Evolutionary conservation across 2,888 invertebrate species (phyloP).

Genomic region (Aspidiotus destructor): DNA sequence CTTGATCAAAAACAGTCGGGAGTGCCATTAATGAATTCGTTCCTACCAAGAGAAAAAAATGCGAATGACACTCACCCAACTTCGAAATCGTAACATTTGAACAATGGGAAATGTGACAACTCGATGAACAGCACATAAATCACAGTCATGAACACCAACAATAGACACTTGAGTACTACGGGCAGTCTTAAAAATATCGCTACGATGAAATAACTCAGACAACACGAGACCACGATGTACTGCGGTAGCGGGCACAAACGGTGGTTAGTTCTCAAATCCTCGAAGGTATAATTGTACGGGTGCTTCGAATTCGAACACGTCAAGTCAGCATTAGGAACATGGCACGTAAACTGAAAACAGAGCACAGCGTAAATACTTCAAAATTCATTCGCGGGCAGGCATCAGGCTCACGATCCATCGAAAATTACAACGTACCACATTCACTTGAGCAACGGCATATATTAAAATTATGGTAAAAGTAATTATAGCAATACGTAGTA

Average conservation of each 20-base stretch:
- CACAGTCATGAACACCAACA: slow-evolving; percentile 67
- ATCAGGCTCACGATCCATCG: background rate
- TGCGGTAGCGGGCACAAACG: slow-evolving; percentile 74
- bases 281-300: slow-evolving; percentile 19
- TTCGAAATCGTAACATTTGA: slow-evolving; percentile 69
- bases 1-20: no score
- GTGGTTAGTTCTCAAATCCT: slow-evolving; percentile 11
- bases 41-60: background rate
- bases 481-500: slow-evolving; percentile 72
- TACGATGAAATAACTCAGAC: slow-evolving; percentile 72
- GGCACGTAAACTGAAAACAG: slow-evolving; percentile 53
- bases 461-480: slow-evolving; percentile 77
- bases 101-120: slow-evolving; percentile 67
- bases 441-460: slow-evolving; percentile 82
- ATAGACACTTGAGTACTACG: slow-evolving; percentile 66
- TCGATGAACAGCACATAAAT: slow-evolving; percentile 72
- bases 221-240: slow-evolving; percentile 75
- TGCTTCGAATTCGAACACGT: slow-evolving; percentile 42
- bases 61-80: slow-evolving; percentile 52
- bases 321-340: slow-evolving; percentile 46
- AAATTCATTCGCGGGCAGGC: background rate
- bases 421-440: slow-evolving; percentile 62
- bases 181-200: slow-evolving; percentile 76
- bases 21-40: no score
- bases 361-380: background rate